Conservation (phyloP, 2,888 invertebrate genomes). For the Volucella inanis region DNA sequence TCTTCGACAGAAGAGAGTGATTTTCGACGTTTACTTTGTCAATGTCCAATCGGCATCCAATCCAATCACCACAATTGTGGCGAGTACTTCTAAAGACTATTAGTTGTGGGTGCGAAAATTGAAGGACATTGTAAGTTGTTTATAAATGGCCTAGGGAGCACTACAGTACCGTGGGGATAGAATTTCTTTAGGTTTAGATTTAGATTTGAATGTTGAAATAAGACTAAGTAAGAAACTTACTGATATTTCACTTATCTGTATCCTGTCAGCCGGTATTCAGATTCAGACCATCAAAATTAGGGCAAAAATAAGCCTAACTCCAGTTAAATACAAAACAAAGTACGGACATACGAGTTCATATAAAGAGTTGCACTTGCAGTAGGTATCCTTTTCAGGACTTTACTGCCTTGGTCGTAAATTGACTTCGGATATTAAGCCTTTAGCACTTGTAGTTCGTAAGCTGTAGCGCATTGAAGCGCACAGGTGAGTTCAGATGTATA, state of each 20-base stretch:
- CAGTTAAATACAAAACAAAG: too few relatives aligned
- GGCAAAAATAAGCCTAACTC: too few relatives aligned
- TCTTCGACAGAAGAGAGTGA: slow-evolving; percentile 1
- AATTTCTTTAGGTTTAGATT: too few relatives aligned
- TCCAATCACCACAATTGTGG: too few relatives aligned
- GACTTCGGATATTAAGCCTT: slow-evolving; percentile 62
- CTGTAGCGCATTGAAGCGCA: slow-evolving; percentile 25
- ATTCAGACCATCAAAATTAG: too few relatives aligned
- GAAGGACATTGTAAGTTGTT: slow-evolving; percentile 43
- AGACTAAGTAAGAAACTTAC: too few relatives aligned
- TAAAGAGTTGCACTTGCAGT: neutral
- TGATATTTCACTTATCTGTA: too few relatives aligned
- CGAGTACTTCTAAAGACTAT: neutral
- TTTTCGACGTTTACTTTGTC: slow-evolving; percentile 21
- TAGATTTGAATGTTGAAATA: too few relatives aligned
- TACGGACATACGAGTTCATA: too few relatives aligned
- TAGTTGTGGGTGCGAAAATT: neutral
- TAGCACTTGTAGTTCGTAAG: slow-evolving; percentile 41
- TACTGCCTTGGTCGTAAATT: slow-evolving; percentile 45
- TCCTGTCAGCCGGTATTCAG: too few relatives aligned
- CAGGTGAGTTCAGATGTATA: slow-evolving; percentile 52
- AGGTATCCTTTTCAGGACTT: slow-evolving; percentile 22
- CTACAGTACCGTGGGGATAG: slow-evolving; percentile 20
- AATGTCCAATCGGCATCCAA: slow-evolving; percentile 29
- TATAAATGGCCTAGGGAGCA: slow-evolving; percentile 36